Evolutionary conservation across 2,888 invertebrate genomes (phyloP).

Genomic region (Alentia gelatinosa): DNA sequence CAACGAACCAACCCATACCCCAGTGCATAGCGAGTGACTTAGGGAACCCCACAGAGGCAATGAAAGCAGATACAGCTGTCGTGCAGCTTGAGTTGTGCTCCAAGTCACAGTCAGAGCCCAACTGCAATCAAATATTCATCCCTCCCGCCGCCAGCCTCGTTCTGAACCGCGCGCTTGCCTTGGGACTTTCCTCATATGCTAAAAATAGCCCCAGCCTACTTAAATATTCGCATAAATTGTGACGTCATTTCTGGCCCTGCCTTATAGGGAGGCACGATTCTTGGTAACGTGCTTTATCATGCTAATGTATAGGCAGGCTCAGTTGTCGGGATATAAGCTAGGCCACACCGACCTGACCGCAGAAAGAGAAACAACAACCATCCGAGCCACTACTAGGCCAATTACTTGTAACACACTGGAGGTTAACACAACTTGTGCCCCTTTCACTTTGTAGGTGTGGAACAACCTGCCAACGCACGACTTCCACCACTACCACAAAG

Average conservation of each 20-base stretch:
- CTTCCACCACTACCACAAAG: not conserved
- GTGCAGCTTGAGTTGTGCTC: too few relatives aligned
- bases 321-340: slow-evolving; percentile 18
- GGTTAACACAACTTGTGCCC: not conserved
- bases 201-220: not conserved
- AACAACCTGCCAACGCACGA: not conserved
- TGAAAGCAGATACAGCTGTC: too few relatives aligned
- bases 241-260: not conserved
- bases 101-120: too few relatives aligned
- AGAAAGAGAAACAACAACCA: slow-evolving; percentile 10
- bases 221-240: not conserved
- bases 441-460: slow-evolving; percentile 14
- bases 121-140: not conserved
- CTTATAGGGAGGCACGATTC: slow-evolving; percentile 12
- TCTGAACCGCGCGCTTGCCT: not conserved
- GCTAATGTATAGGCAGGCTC: not conserved
- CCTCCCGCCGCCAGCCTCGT: slow-evolving; percentile 11
- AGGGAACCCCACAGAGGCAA: too few relatives aligned
- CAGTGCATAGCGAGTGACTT: too few relatives aligned
- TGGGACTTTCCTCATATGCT: slow-evolving; percentile 25
- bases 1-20: too few relatives aligned
- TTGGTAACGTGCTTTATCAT: slow-evolving; percentile 1
- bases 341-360: not conserved
- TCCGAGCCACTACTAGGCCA: slow-evolving; percentile 21
- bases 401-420: not conserved